Evolutionary conservation across 2,888 invertebrate genomes (phyloP), one percentile per base, ranked within the genome.

Genomic region (Ormyrus nitidulus): DNA sequence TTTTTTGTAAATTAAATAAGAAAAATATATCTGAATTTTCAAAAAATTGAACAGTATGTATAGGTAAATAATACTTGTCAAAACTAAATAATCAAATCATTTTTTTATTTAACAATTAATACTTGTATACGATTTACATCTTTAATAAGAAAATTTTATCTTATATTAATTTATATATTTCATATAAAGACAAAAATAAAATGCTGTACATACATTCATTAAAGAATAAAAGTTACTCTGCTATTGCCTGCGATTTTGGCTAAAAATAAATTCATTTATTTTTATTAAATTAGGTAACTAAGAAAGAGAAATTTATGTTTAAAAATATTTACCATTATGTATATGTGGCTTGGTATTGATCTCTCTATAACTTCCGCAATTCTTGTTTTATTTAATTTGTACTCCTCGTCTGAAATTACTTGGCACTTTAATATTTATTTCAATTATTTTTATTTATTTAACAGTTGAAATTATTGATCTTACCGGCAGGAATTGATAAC

Each of bases 261-360:
- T 89, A 81, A 51, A 89, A 88, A 82, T 83, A 66, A 66, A 76
- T 64, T 54, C 19, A n/a, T 58, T 48, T 51, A 62, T 19, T 74
- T 5, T 46, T 44, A 56, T 66, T 66, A 56, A 34, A 34, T 34
- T 34, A 4, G 2, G 2, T 34, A 34, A 34, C 34, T 34, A 34
- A 34, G 46, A 49, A 49, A 59, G 13, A 66, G 49, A 7, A 10
- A 2, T 66, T 11, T 19, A 44, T 49, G 13, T 53, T 68, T 10
- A 72, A 59, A 11, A 46, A 49, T 82, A 84, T 89, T 90, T 89
- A 93, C 93, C 94, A 94, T 92, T 78, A 95, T 93, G 85, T 93
- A 94, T 84, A 95, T 92, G 86, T 94, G 93, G 80, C 93, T 92
- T 46, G 94, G 94, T 81, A 94, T 88, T 83, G 93, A 92, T 83